Evolutionary conservation across 2,888 invertebrate species (phyloP).

Genomic region (Meteorus cinctellus): DNA sequence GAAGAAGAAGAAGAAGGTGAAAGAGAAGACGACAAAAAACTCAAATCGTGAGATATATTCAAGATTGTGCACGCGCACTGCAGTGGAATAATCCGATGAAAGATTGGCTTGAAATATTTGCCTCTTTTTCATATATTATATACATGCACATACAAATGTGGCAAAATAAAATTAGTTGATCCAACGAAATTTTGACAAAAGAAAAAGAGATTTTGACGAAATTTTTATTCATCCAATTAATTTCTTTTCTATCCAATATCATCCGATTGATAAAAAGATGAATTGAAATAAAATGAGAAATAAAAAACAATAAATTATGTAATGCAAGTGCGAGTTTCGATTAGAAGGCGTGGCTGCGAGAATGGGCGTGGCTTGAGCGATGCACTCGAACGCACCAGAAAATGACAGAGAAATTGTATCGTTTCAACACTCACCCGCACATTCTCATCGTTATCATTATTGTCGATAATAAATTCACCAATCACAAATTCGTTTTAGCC

Average conservation of each 20-base stretch:
- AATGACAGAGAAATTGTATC: not conserved
- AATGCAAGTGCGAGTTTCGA: slow-evolving; percentile 50
- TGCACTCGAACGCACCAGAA: slow-evolving; percentile 44
- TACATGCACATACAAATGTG: too few species aligned
- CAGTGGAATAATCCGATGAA: slow-evolving; percentile 7
- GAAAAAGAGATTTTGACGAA: too few species aligned
- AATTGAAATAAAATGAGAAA: too few species aligned
- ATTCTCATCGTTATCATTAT: not conserved
- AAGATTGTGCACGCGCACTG: not conserved
- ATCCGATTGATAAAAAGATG: too few species aligned
- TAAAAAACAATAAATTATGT: not conserved
- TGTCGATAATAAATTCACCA: not conserved
- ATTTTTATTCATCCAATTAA: too few species aligned
- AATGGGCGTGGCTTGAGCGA: slow-evolving; percentile 65
- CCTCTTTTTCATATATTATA: not conserved
- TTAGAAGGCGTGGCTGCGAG: slow-evolving; percentile 67
- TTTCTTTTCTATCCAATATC: too few species aligned
- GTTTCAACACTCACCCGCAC: slow-evolving; percentile 16
- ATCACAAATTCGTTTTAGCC: too few species aligned
- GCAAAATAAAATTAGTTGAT: too few species aligned
- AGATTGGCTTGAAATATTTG: slow-evolving; percentile 9
- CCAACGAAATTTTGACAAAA: too few species aligned
- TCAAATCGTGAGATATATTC: not conserved
- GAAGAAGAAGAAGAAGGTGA: slow-evolving; percentile 1
- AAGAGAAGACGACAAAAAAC: not conserved